Conservation (phyloP, 2,888 invertebrate species). For the Lochmaea capreae region DNA sequence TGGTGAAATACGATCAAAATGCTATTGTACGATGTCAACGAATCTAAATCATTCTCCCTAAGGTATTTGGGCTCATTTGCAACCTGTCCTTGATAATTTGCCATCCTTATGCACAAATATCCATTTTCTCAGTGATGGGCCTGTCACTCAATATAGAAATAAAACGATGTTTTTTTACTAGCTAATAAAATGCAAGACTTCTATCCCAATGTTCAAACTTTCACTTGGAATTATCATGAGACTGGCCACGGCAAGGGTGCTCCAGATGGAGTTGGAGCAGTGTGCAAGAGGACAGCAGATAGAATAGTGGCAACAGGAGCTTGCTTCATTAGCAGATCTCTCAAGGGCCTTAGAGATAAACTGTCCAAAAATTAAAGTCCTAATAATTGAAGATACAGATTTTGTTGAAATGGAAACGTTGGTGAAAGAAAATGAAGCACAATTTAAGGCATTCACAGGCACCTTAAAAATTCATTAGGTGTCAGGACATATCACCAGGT, state of each 20-base stretch:
- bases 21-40: constrained; percentile 53
- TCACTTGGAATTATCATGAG: constrained; percentile 54
- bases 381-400: constrained; percentile 46
- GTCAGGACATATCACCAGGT: constrained; percentile 18
- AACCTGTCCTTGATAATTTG: constrained; percentile 47
- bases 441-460: constrained; percentile 25
- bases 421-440: constrained; percentile 21
- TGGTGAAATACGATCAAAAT: constrained; percentile 26
- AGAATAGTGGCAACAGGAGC: constrained; percentile 53
- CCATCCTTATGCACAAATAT: constrained; percentile 49
- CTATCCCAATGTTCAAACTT: constrained; percentile 47
- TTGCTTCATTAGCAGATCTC: constrained; percentile 48
- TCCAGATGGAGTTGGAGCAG: constrained; percentile 56
- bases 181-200: constrained; percentile 50
- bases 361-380: constrained; percentile 44
- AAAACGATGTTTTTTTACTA: constrained; percentile 36
- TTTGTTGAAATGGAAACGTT: constrained; percentile 40
- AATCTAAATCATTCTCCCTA: constrained; percentile 52
- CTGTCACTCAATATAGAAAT: constrained; percentile 42
- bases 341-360: constrained; percentile 41
- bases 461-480: constrained; percentile 38
- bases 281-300: constrained; percentile 58
- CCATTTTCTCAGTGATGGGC: constrained; percentile 58
- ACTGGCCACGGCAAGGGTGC: constrained; percentile 57
- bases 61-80: constrained; percentile 46